Evolutionary conservation across 2,113 vertebrate genomes (phyloP).

Genomic region (Cairina moschata): DNA sequence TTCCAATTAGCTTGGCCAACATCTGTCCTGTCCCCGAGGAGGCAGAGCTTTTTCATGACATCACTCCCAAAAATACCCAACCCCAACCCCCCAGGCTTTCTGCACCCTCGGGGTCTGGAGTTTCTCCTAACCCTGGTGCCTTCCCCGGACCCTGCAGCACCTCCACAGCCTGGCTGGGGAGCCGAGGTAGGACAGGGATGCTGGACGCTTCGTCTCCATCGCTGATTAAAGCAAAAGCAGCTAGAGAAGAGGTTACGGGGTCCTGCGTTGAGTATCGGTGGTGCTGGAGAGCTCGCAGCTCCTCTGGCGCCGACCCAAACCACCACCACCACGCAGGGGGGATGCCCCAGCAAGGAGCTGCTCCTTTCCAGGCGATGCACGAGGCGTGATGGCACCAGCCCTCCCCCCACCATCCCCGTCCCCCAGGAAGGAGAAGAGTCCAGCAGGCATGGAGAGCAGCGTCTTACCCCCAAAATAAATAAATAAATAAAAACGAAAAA

Average conservation of each 20-base stretch:
- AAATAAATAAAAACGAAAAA: neutral
- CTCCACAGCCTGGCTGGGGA: no score
- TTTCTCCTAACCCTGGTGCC: neutral
- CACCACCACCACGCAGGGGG: neutral
- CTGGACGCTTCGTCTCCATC: no score
- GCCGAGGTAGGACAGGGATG: no score
- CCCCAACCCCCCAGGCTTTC: neutral
- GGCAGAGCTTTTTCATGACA: slow-evolving; percentile 6
- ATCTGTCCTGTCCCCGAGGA: neutral
- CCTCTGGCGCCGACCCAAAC: neutral
- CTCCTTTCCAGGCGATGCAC: neutral
- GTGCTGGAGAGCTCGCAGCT: neutral
- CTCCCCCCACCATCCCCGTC: neutral
- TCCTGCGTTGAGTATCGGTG: neutral
- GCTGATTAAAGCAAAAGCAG: no score
- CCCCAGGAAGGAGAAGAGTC: neutral
- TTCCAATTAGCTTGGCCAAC: slow-evolving; percentile 12
- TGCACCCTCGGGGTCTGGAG: neutral
- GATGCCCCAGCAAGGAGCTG: neutral
- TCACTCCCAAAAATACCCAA: slow-evolving; percentile 14
- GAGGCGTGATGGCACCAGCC: neutral
- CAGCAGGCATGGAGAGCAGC: neutral
- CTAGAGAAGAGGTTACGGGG: no score
- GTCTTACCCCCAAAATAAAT: neutral
- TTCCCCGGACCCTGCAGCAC: no score